A percentile compares a stretch with the other conserved stretches of the same genome.
These are phyloP conservation scores for Xiphorhynchus elegans DNA, from an alignment of 2,113 vertebrate genomes.

Conservation along the genomic window DNA sequence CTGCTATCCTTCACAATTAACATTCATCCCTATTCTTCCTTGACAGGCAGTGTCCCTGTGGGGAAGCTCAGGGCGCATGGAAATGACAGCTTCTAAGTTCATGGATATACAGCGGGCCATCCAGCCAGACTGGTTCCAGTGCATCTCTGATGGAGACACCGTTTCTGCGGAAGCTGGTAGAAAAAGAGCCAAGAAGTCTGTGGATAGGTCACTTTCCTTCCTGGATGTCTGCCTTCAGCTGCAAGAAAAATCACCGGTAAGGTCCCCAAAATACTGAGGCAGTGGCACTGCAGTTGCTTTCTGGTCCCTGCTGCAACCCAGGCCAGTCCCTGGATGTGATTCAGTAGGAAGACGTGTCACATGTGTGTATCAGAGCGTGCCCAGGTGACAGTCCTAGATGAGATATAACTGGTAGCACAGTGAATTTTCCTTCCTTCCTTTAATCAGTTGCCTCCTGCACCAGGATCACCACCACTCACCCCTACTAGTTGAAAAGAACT, in stretches of 20 bases:
- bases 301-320: background rate
- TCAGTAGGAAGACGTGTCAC: background rate
- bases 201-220: constrained; percentile 90
- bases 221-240: constrained; percentile 87
- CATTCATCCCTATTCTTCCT: background rate
- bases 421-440: background rate
- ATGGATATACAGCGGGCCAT: constrained; percentile 87
- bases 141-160: constrained; percentile 91
- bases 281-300: background rate
- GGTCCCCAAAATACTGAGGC: background rate
- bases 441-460: background rate
- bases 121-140: constrained; percentile 93
- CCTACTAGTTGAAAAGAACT: background rate
- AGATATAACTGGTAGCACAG: background rate
- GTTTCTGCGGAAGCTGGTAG: constrained; percentile 75
- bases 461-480: background rate
- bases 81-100: constrained; percentile 87
- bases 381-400: background rate
- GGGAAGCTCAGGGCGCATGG: constrained; percentile 91
- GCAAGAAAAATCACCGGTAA: constrained; percentile 85
- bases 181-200: constrained; percentile 89
- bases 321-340: background rate
- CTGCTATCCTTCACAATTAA: background rate
- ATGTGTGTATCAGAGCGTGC: background rate
- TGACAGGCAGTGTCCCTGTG: constrained; percentile 89